phyloP scores from a whole-genome alignment of 2,797 vertebrate species.

The Propithecus deckenii region DNA sequence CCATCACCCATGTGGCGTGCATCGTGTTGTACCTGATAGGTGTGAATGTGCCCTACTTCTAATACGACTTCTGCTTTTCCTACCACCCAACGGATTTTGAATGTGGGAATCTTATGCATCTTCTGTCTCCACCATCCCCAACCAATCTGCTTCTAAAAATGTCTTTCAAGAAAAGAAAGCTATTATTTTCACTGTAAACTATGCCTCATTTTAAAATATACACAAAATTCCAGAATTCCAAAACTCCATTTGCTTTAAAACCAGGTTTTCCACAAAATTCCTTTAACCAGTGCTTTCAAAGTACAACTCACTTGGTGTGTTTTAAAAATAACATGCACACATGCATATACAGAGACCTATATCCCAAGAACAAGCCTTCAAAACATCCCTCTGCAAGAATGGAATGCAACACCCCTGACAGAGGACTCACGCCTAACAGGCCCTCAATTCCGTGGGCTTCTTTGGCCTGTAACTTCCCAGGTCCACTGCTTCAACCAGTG shows the following conservation, averaged over 20 bases:
- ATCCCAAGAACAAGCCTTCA: not conserved
- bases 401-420: not conserved
- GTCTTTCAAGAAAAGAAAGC: not conserved
- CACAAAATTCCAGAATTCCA: not conserved
- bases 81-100: not conserved
- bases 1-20: no score
- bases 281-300: not conserved
- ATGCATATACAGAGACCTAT: not conserved
- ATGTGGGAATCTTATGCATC: not conserved
- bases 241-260: not conserved
- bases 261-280: not conserved
- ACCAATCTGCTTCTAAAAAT: not conserved
- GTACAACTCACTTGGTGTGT: not conserved
- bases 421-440: not conserved
- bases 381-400: not conserved
- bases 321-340: not conserved
- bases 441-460: not conserved
- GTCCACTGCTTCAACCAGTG: not conserved
- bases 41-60: not conserved
- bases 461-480: not conserved
- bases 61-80: not conserved
- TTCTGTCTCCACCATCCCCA: not conserved
- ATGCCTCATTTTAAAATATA: not conserved
- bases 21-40: no score
- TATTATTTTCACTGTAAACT: not conserved